These are phyloP conservation scores for Sphinx pinastri DNA, from an alignment of 2,888 invertebrate species.

Conservation along the genomic window DNA sequence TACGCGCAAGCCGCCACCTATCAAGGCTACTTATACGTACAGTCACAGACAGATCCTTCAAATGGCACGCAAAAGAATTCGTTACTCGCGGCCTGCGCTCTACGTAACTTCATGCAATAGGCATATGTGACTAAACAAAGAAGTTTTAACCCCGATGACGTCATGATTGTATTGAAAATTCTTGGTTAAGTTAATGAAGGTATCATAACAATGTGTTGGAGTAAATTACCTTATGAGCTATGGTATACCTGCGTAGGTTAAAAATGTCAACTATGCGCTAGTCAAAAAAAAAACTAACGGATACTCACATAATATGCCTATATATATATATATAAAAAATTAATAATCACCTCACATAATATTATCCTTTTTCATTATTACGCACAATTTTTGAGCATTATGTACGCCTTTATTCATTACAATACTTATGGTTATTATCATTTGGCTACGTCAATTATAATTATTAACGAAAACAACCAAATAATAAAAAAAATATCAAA, in stretches of 20 bases:
- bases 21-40: slow-evolving; percentile 42
- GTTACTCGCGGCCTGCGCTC: neutral
- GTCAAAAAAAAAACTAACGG: too few species aligned
- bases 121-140: slow-evolving; percentile 30
- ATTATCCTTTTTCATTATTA: too few species aligned
- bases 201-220: neutral
- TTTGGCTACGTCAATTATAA: neutral
- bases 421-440: too few species aligned
- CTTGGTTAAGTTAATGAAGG: slow-evolving; percentile 36
- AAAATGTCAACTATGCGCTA: too few species aligned
- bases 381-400: too few species aligned
- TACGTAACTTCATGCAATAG: slow-evolving; percentile 29
- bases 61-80: slow-evolving; percentile 29
- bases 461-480: neutral
- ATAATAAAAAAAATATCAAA: neutral
- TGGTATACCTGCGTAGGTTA: too few species aligned
- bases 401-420: too few species aligned
- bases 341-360: too few species aligned
- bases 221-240: too few species aligned
- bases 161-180: slow-evolving; percentile 32
- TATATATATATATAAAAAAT: too few species aligned
- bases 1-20: slow-evolving; percentile 43
- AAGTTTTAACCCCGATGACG: slow-evolving; percentile 42
- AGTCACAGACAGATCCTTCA: slow-evolving; percentile 2
- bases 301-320: too few species aligned